phyloP scores from a whole-genome alignment of 2,113 vertebrate genomes.

The Albula goreensis region DNA sequence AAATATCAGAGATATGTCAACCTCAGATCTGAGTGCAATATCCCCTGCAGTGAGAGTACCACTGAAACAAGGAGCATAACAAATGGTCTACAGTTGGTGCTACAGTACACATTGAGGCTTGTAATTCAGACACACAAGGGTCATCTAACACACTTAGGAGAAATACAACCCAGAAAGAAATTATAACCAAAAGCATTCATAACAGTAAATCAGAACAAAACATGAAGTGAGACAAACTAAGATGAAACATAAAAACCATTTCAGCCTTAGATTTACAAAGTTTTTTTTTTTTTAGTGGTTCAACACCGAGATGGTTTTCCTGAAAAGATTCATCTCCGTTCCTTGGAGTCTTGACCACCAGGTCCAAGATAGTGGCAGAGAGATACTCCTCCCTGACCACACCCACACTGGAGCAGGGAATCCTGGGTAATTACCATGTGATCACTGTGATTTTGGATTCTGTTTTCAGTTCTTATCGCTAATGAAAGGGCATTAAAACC shows the following conservation, averaged over 20 bases:
- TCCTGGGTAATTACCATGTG: background rate
- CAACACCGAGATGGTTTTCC: slow-evolving; percentile 14
- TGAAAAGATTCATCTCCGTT: slow-evolving; percentile 27
- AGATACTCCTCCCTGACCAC: background rate
- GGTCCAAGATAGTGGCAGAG: slow-evolving; percentile 1
- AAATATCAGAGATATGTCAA: slow-evolving; percentile 46
- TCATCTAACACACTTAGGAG: slow-evolving; percentile 1
- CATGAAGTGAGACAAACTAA: background rate
- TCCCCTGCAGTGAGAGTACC: slow-evolving; percentile 8
- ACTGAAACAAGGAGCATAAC: slow-evolving; percentile 7
- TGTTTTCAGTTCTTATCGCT: background rate
- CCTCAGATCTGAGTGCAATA: slow-evolving; percentile 33
- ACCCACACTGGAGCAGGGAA: background rate
- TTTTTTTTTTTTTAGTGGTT: background rate
- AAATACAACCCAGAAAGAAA: slow-evolving; percentile 15
- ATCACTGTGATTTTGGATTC: background rate
- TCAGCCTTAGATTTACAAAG: slow-evolving; percentile 21
- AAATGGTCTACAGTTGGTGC: background rate
- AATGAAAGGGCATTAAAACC: background rate
- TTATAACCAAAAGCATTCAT: background rate
- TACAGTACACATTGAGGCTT: slow-evolving; percentile 16
- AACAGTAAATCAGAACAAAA: background rate
- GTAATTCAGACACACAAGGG: background rate
- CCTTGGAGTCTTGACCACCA: background rate
- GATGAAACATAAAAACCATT: slow-evolving; percentile 9